Conservation (phyloP, 2,797 vertebrate genomes). For the Acrossocheilus fasciatus region DNA sequence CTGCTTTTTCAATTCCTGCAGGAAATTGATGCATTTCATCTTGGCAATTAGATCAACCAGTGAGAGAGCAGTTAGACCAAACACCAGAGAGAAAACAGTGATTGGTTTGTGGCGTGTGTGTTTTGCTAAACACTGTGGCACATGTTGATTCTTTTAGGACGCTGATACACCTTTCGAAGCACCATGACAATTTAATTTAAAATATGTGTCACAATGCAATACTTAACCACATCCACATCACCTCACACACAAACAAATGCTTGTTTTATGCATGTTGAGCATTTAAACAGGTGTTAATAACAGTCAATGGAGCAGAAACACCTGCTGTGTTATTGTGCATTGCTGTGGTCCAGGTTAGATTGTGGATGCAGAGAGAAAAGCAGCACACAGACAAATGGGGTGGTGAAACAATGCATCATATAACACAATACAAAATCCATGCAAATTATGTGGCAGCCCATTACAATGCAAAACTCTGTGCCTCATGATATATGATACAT, state of each 20-base stretch:
- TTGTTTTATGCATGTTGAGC: background rate
- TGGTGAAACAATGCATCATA: slow-evolving; percentile 17
- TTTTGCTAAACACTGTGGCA: slow-evolving; percentile 20
- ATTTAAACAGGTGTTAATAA: slow-evolving; percentile 8
- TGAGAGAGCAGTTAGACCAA: slow-evolving; percentile 25
- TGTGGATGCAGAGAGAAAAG: background rate
- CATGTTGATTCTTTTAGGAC: slow-evolving; percentile 11
- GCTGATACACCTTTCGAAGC: slow-evolving; percentile 25
- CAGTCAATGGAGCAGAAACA: slow-evolving; percentile 8
- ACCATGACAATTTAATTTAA: background rate
- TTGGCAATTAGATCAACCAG: slow-evolving; percentile 50
- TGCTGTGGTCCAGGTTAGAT: background rate
- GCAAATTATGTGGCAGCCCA: background rate
- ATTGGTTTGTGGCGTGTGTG: slow-evolving; percentile 48
- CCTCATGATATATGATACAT: background rate
- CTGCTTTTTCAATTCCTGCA: slow-evolving; percentile 46
- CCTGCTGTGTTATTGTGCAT: background rate
- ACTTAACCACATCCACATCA: background rate
- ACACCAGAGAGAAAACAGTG: slow-evolving; percentile 44
- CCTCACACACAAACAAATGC: background rate
- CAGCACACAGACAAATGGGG: slow-evolving; percentile 8
- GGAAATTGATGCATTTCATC: slow-evolving; percentile 53
- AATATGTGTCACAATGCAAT: background rate
- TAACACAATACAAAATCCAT: slow-evolving; percentile 12
- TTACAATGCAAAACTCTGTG: background rate